These are phyloP conservation scores for Melanogrammus aeglefinus DNA, from an alignment of 2,797 vertebrate species.

Conservation along the genomic window DNA sequence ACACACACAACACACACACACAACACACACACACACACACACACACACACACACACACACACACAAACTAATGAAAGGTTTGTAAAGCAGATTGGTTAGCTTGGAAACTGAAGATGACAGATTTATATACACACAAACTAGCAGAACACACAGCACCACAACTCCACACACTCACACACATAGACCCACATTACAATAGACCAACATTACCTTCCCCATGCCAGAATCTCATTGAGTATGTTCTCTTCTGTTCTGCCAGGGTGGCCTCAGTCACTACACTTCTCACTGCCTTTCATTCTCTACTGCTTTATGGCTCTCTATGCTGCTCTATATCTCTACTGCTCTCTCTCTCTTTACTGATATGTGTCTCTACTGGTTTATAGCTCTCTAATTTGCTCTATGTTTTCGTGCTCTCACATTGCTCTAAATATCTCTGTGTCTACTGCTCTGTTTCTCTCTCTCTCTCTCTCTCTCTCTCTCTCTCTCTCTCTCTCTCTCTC, in stretches of 20 bases:
- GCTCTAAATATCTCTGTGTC: too few species aligned
- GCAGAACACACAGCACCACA: conserved; percentile 1
- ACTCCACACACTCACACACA: conserved; percentile 11
- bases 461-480: too few species aligned
- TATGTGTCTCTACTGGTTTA: too few species aligned
- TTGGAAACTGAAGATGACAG: not conserved
- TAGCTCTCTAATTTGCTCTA: too few species aligned
- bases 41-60: conserved; percentile 14
- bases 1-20: conserved; percentile 1
- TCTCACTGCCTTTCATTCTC: conserved; percentile 18
- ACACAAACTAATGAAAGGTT: conserved; percentile 7
- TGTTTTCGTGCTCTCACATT: too few species aligned
- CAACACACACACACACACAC: conserved; percentile 6
- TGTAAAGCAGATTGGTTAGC: not conserved
- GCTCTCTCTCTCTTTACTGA: not conserved
- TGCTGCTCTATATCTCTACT: not conserved
- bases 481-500: not conserved
- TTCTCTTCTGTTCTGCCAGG: conserved; percentile 51
- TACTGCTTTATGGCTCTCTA: conserved; percentile 3
- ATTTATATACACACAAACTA: not conserved
- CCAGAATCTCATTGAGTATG: conserved; percentile 37
- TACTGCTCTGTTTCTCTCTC: too few species aligned
- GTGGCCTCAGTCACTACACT: conserved; percentile 24
- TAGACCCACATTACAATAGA: not conserved
- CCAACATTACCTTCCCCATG: conserved; percentile 1